A percentile compares a stretch with the other conserved stretches of the same genome.
Conservation (phyloP, 2,888 invertebrate genomes). For the Drosophila quinaria region DNA sequence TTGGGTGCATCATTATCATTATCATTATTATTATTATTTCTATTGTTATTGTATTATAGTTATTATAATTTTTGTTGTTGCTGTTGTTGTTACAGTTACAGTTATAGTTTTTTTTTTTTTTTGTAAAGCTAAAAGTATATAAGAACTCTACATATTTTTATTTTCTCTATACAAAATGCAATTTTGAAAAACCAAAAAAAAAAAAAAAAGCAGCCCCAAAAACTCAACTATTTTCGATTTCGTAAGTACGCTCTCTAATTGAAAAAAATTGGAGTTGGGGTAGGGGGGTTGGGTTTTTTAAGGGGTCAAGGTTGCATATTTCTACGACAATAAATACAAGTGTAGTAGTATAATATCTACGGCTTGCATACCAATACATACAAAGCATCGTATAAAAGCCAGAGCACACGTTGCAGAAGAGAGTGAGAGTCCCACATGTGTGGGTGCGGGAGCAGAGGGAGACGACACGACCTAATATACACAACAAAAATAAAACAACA, state of each 20-base stretch:
- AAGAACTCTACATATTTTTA: constrained; percentile 42
- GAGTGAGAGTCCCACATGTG: not conserved
- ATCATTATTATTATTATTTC: constrained; percentile 26
- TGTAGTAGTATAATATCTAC: constrained; percentile 25
- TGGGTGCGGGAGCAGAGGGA: not conserved
- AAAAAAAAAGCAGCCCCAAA: constrained; percentile 56
- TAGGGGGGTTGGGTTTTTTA: not conserved
- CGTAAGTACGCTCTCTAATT: constrained; percentile 27
- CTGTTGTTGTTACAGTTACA: constrained; percentile 26
- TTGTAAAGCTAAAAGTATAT: constrained; percentile 47
- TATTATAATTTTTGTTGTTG: constrained; percentile 22
- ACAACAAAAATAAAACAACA: constrained; percentile 15
- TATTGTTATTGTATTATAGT: constrained; percentile 29
- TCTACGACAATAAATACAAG: constrained; percentile 36
- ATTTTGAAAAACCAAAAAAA: constrained; percentile 43
- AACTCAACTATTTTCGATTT: constrained; percentile 34
- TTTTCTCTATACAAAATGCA: constrained; percentile 60
- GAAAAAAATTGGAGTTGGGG: not conserved
- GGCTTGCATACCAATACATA: constrained; percentile 40
- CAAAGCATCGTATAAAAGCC: constrained; percentile 30
- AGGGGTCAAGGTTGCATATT: constrained; percentile 7
- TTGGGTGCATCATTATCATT: constrained; percentile 14
- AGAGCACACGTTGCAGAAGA: constrained; percentile 3
- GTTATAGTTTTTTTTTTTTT: constrained; percentile 25
- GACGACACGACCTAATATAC: constrained; percentile 27